Evolutionary conservation across 2,888 invertebrate genomes (phyloP), one percentile per base, ranked within the genome.

Genomic region (Axea sp.): DNA sequence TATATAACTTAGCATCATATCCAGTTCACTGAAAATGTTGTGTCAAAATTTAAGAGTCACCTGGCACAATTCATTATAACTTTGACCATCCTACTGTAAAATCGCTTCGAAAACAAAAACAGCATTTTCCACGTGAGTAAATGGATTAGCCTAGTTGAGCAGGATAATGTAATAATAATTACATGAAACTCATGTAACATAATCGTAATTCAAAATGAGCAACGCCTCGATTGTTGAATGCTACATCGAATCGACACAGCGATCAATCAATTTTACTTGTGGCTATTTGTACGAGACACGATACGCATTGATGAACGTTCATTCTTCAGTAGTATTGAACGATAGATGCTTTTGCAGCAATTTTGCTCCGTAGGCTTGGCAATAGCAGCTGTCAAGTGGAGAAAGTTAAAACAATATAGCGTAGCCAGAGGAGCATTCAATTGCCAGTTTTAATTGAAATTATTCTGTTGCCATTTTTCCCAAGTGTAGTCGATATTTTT

Each of bases 201-300:
- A 39, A 51, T 31, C 28, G 30, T 7, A 11, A 51, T 30, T 51
- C 35, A 15, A 51, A 64, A 51, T 41, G 41, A 51, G 31, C 51
- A 33, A 14, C 33, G 31, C 35, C 19, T 35, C 28, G 17, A 39
- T 39, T 14, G 51, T 51, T 31, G 45, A 30, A 19, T 37, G 53
- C 55, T 17, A 53, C 53, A 12, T 31, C 14, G 47, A 59, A 65
- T 60, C 53, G 65, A 31, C 47, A 9, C 59, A 30, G 39, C 53
- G 73, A 65, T 73, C 73, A 60, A 73, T 73, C 73, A 73, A 73
- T 60, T 65, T 72, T 59, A 30, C 35, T 53, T 31, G 26, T 28
- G n/a, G 33, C 24, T 45, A 53, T 57, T 73, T 65, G 53, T 59
- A 51, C 24, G 53, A 39, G 47, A 53, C 73, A 51, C 45, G 73